Percentiles rank a stretch among this genome's conserved stretches.
These are phyloP conservation scores for Onthophagus taurus DNA, from an alignment of 1,140 invertebrate species.

Conservation along the genomic window DNA sequence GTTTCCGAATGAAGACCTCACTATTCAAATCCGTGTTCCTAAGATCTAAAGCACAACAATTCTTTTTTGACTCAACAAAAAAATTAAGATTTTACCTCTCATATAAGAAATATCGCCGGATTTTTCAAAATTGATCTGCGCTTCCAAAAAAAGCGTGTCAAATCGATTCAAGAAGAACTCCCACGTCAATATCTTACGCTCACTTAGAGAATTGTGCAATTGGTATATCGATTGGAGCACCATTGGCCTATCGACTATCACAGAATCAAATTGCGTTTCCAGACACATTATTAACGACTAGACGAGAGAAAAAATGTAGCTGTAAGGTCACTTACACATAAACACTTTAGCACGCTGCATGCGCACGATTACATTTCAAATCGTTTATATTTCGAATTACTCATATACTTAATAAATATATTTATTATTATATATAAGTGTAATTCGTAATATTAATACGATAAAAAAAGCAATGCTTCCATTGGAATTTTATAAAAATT, in stretches of 20 bases:
- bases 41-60: slow-evolving; percentile 54
- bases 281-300: slow-evolving; percentile 77
- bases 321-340: slow-evolving; percentile 7
- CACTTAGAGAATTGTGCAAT: slow-evolving; percentile 84
- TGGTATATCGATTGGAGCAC: slow-evolving; percentile 95
- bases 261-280: slow-evolving; percentile 87
- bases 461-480: too few relatives aligned
- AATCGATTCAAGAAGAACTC: slow-evolving; percentile 98
- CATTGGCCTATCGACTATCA: slow-evolving; percentile 93
- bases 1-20: slow-evolving; percentile 79
- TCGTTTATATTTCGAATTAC: too few relatives aligned
- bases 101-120: slow-evolving; percentile 70
- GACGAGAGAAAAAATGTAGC: slow-evolving; percentile 27
- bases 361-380: too few relatives aligned
- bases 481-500: background rate
- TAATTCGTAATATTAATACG: too few relatives aligned
- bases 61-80: background rate
- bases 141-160: slow-evolving; percentile 91
- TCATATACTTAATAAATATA: too few relatives aligned
- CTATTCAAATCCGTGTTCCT: slow-evolving; percentile 81
- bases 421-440: too few relatives aligned
- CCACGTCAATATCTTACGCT: slow-evolving; percentile 87
- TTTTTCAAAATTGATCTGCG: slow-evolving; percentile 82
- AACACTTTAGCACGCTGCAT: too few relatives aligned
- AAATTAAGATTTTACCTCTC: slow-evolving; percentile 52